Base-by-base conservation (phyloP, 2,797 vertebrate species). In the Periparus ater region DNA sequence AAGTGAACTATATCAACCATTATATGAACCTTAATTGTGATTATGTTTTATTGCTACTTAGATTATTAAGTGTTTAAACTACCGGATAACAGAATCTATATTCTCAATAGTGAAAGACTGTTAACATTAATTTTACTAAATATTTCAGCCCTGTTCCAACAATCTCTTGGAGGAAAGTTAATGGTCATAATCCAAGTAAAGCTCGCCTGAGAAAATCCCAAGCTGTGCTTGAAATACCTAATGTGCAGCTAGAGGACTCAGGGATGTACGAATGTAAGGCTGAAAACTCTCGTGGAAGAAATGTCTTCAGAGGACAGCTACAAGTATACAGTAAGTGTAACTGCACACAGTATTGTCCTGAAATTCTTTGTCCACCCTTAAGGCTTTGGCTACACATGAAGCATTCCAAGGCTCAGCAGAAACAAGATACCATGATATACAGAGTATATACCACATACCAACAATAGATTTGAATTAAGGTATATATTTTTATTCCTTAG, bases 101-200 rank as follows among this genome's bases (percentile, higher is more conserved):
- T 95, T 95, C 79, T 95, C 86, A 73, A 90, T 63, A 92, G 72
- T 38, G 19, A 55, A 83, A 96, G 45, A 83, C 17, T 89, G 62
- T 71, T 97, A 98, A 98, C 85, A 70, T 47, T 89, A 85, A 93
- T 95, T 97, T 96, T 91, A 21, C 58, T 97, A 80, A 95, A 85
- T 95, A 36, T 96, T 96, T 75, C 96, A 99, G 99, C 95, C 99
- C 99, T 8, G 98, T 99, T 96, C 99, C 99, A 86, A 99, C 99
- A 48, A 99, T 99, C 96, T 99, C 99, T 22, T 99, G 99, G 99
- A 98, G 98, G 95, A 99, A 99, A 97, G 98, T 99, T 96, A 99
- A 98, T 63, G 99, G 99, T 25, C 99, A 99, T 95, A 99, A 99
- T 85, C 99, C 99, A 32, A 98, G 99, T 95, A 99, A 99, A 96